phyloP scores from a whole-genome alignment of 2,888 invertebrate species.

The Stegophylla sp. region DNA sequence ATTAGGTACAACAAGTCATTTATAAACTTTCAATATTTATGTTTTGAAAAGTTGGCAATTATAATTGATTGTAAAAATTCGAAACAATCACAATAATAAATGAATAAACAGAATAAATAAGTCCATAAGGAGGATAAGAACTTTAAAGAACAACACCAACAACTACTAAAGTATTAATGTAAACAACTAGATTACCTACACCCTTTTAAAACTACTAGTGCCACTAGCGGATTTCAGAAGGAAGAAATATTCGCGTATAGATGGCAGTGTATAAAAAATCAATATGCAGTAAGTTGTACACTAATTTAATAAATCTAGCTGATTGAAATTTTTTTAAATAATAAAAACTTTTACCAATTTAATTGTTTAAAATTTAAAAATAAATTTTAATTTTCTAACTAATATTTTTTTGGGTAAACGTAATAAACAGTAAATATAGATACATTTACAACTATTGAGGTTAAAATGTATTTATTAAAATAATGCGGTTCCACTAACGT shows the following conservation, averaged over 20 bases:
- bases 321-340: neutral
- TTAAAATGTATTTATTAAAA: conserved; percentile 6
- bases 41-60: neutral
- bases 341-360: neutral
- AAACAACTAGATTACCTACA: conserved; percentile 33
- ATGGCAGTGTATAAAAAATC: conserved; percentile 21
- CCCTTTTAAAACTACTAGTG: conserved; percentile 33
- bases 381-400: neutral
- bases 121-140: neutral
- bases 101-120: neutral
- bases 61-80: neutral
- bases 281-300: neutral
- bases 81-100: conserved; percentile 1
- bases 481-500: conserved; percentile 32
- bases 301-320: neutral
- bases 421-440: neutral
- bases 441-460: neutral
- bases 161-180: neutral
- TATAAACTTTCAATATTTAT: conserved; percentile 18
- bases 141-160: neutral
- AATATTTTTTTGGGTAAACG: neutral
- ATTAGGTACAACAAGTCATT: neutral
- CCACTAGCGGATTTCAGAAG: conserved; percentile 16
- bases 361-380: neutral
- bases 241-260: neutral